These are phyloP conservation scores for Antheraea yamamai DNA, from an alignment of 2,888 invertebrate species.

Conservation along the genomic window DNA sequence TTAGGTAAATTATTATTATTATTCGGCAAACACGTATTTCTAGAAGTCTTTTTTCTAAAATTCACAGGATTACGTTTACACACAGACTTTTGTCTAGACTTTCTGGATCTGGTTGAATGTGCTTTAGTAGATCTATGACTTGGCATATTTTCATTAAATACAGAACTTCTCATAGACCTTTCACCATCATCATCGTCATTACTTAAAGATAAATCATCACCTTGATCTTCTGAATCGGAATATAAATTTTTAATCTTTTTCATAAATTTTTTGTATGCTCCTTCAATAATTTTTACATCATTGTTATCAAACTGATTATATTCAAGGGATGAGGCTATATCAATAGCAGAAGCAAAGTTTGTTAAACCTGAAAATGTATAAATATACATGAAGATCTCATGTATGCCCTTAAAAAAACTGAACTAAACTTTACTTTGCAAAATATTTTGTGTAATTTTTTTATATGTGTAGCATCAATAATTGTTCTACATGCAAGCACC, in stretches of 20 bases:
- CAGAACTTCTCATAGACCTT: conserved; percentile 47
- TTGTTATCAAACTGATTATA: conserved; percentile 51
- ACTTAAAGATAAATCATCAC: conserved; percentile 64
- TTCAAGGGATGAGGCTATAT: conserved; percentile 56
- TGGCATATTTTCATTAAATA: conserved; percentile 42
- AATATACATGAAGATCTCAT: neutral
- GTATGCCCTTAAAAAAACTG: too few relatives aligned
- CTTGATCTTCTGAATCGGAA: conserved; percentile 66
- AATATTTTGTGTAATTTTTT: too few relatives aligned
- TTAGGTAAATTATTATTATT: conserved; percentile 28
- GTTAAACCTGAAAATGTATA: conserved; percentile 54
- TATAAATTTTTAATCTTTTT: conserved; percentile 50
- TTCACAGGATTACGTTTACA: conserved; percentile 47
- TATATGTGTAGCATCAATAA: too few relatives aligned
- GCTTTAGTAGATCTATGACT: conserved; percentile 47
- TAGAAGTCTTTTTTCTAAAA: conserved; percentile 46
- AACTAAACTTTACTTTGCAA: too few relatives aligned
- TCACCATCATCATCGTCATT: conserved; percentile 69
- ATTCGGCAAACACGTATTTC: conserved; percentile 37
- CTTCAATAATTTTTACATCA: conserved; percentile 55
- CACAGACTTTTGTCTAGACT: conserved; percentile 41
- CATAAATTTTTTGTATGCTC: conserved; percentile 50
- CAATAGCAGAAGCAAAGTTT: conserved; percentile 53
- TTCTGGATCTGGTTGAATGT: conserved; percentile 40
- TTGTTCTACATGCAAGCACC: too few relatives aligned